Evolutionary conservation across 2,797 vertebrate genomes (phyloP), one percentile per base, ranked within the genome.

Genomic region (Catharus ustulatus): DNA sequence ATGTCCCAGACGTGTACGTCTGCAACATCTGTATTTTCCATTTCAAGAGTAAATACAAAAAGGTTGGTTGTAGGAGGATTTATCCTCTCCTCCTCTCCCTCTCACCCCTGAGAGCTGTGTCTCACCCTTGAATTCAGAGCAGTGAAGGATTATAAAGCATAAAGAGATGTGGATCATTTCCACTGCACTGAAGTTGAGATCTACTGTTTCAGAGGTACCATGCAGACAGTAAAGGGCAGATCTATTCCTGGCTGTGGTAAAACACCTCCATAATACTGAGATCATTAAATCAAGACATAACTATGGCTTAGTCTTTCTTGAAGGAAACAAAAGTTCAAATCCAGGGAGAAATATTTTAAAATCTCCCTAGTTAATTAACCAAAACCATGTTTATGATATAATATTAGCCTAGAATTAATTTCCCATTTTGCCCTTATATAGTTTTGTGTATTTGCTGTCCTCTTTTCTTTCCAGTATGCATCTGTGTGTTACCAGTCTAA

Each of bases 11-110:
- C 59, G 74, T 92, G 69, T 82, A 92, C 34, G 93, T 96, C 86
- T 95, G 79, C 74, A 93, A 85, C 89, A 95, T 95, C 76, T 96
- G 91, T 76, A 93, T 92, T 94, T 87, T 92, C 54, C 76, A 97
- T 96, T 96, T 89, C n/a, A 61, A 84, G 59, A 42, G 24, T 74
- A 94, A 97, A 95, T 84, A 87, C 80, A 87, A 85, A 75, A 91
- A 82, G 48, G 62, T 81, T 84, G 54, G 46, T 95, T 94, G 57
- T 87, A 74, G 52, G 21, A 94, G 81, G 58, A 89, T 78, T 89
- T 94, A 81, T 94, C 43, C 46, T 82, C 63, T 57, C 55, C 40
- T 64, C 23, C 32, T 27, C 27, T 79, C 57, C 64, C 61, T 92
- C 42, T 84, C 29, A 58, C 84, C 72, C 67, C 29, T 79, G 79